Evolutionary conservation across 2,797 vertebrate genomes (phyloP).

Genomic region (Pygocentrus nattereri): DNA sequence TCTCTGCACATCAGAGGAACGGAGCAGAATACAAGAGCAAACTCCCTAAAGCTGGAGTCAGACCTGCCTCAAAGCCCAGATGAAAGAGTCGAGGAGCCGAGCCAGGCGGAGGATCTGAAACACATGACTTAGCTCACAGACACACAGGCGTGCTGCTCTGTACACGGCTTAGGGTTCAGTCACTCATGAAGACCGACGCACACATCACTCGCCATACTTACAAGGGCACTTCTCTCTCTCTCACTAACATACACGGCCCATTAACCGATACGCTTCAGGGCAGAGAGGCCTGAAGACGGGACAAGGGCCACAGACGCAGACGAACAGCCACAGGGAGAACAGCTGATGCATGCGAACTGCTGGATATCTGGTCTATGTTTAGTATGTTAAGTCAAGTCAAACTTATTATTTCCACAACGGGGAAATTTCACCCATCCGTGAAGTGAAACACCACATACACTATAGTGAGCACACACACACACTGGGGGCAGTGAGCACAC

Average conservation of each 20-base stretch:
- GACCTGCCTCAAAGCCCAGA: conserved; percentile 36
- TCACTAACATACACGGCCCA: not conserved
- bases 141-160: not conserved
- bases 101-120: conserved; percentile 35
- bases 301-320: not conserved
- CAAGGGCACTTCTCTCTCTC: not conserved
- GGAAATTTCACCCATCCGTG: too few species aligned
- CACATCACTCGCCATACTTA: conserved; percentile 5
- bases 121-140: conserved; percentile 27
- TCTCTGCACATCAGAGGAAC: not conserved
- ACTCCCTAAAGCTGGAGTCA: conserved; percentile 27
- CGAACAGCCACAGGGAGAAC: not conserved
- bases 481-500: too few species aligned
- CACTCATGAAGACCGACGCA: not conserved
- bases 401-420: too few species aligned
- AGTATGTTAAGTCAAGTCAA: too few species aligned
- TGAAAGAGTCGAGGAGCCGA: conserved; percentile 34
- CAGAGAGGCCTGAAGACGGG: not conserved
- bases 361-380: not conserved
- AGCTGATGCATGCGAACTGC: not conserved
- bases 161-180: not conserved
- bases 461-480: too few species aligned
- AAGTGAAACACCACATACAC: too few species aligned
- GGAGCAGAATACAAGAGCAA: conserved; percentile 23
- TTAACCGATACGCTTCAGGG: not conserved